A percentile compares a stretch with the other conserved stretches of the same genome.
These are phyloP conservation scores for Eciton burchellii DNA, from an alignment of 1,140 invertebrate species.

Conservation along the genomic window DNA sequence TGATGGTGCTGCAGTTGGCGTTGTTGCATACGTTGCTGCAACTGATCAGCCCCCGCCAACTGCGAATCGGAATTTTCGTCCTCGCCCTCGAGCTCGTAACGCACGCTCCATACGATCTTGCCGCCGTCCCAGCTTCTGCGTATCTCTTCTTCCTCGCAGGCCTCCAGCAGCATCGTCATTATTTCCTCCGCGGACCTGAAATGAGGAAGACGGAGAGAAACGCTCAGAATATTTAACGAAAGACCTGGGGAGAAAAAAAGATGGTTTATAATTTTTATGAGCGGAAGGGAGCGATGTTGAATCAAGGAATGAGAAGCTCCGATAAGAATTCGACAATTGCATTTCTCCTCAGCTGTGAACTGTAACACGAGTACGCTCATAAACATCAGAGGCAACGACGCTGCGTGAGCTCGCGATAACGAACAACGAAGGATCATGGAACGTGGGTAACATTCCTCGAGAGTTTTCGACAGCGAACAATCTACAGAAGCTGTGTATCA, in stretches of 20 bases:
- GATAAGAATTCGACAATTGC: background rate
- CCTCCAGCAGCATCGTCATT: conserved; percentile 95
- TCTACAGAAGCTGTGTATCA: background rate
- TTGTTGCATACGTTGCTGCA: conserved; percentile 84
- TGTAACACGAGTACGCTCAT: too few species aligned
- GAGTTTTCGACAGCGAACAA: background rate
- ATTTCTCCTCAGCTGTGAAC: background rate
- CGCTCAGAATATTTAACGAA: background rate
- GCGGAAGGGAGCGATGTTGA: background rate
- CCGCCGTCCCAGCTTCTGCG: conserved; percentile 92
- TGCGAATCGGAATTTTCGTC: conserved; percentile 84
- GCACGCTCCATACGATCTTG: conserved; percentile 92
- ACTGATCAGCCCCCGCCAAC: conserved; percentile 83
- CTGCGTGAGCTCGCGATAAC: background rate
- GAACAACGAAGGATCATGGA: background rate
- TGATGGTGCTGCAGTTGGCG: conserved; percentile 84
- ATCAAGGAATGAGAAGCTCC: background rate
- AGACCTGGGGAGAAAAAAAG: background rate
- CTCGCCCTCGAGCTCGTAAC: conserved; percentile 89
- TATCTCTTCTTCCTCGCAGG: conserved; percentile 91
- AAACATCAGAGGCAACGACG: background rate
- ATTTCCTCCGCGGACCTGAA: conserved; percentile 91
- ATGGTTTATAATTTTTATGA: background rate
- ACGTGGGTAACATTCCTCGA: background rate
- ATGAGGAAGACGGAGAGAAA: conserved; percentile 51